These are phyloP conservation scores for Oryzias dopingdopingensis DNA, from an alignment of 2,797 vertebrate genomes.

Conservation along the genomic window DNA sequence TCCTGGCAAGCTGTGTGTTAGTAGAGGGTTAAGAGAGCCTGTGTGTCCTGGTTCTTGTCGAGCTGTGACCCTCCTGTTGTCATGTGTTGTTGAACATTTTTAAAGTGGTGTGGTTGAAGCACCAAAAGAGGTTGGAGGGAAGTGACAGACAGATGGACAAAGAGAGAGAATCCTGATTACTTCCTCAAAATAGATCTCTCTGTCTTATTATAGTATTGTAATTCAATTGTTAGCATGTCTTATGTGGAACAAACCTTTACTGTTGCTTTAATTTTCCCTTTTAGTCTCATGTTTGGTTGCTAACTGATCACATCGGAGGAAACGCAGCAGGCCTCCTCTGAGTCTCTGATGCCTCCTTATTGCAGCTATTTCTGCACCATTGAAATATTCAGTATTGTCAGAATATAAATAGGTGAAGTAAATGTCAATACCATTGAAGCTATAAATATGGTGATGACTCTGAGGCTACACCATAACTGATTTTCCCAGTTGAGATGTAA, in stretches of 20 bases:
- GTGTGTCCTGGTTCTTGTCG: conserved; percentile 15
- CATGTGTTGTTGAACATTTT: conserved; percentile 30
- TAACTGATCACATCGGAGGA: conserved; percentile 6
- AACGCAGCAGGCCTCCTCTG: conserved; percentile 25
- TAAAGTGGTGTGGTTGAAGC: conserved; percentile 44
- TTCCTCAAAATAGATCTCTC: too few species aligned
- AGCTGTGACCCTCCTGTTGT: conserved; percentile 37
- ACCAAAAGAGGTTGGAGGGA: conserved; percentile 37
- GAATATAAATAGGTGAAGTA: conserved; percentile 61
- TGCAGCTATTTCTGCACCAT: conserved; percentile 36
- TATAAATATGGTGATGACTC: conserved; percentile 70
- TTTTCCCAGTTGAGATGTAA: conserved; percentile 52
- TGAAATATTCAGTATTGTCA: conserved; percentile 45
- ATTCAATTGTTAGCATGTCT: neutral
- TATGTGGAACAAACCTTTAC: too few species aligned
- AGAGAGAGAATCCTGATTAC: too few species aligned
- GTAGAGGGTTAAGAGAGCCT: conserved; percentile 2
- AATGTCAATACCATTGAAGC: conserved; percentile 60
- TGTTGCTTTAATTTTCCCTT: conserved; percentile 14
- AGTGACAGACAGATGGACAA: neutral
- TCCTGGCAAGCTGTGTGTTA: neutral
- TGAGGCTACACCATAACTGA: conserved; percentile 46
- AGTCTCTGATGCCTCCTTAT: conserved; percentile 21
- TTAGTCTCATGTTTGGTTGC: neutral
- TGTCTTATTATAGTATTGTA: conserved; percentile 3